Percentiles rank a stretch among this genome's conserved stretches.
These are phyloP conservation scores for Phalera bucephala DNA, from an alignment of 2,888 invertebrate genomes.

Conservation along the genomic window DNA sequence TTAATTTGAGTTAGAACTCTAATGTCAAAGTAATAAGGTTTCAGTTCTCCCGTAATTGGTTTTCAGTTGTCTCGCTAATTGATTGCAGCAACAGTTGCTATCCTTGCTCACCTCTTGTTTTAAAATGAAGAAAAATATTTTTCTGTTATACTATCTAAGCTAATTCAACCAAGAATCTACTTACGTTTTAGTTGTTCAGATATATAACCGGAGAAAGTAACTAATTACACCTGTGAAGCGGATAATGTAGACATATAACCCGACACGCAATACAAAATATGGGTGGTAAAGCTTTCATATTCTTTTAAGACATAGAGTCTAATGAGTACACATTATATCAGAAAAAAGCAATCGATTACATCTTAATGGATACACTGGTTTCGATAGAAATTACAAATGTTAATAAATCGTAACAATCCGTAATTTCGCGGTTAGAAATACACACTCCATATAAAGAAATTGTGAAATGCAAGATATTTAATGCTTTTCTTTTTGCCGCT, in stretches of 20 bases:
- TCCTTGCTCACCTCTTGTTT: no score
- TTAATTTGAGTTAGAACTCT: no score
- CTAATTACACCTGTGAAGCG: slow-evolving; percentile 50
- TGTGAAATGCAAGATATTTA: slow-evolving; percentile 8
- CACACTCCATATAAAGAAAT: slow-evolving; percentile 39
- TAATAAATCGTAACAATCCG: slow-evolving; percentile 14
- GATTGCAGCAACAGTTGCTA: no score
- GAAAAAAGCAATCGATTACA: slow-evolving; percentile 28
- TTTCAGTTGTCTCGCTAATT: no score
- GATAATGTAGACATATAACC: slow-evolving; percentile 41
- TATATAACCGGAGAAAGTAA: slow-evolving; percentile 49
- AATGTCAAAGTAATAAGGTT: no score
- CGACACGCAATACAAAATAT: slow-evolving; percentile 43
- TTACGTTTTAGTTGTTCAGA: slow-evolving; percentile 5
- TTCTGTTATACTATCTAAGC: no score
- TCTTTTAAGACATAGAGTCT: slow-evolving; percentile 28
- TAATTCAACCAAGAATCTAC: no score
- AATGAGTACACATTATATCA: slow-evolving; percentile 31
- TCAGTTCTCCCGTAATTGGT: no score
- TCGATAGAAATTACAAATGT: slow-evolving; percentile 10
- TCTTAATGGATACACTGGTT: slow-evolving; percentile 14
- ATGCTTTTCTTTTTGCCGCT: slow-evolving; percentile 17
- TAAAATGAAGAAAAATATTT: no score
- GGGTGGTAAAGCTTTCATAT: slow-evolving; percentile 45
- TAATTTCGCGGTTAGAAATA: slow-evolving; percentile 51